phyloP scores from a whole-genome alignment of 2,888 invertebrate genomes.

The Seira ritae region DNA sequence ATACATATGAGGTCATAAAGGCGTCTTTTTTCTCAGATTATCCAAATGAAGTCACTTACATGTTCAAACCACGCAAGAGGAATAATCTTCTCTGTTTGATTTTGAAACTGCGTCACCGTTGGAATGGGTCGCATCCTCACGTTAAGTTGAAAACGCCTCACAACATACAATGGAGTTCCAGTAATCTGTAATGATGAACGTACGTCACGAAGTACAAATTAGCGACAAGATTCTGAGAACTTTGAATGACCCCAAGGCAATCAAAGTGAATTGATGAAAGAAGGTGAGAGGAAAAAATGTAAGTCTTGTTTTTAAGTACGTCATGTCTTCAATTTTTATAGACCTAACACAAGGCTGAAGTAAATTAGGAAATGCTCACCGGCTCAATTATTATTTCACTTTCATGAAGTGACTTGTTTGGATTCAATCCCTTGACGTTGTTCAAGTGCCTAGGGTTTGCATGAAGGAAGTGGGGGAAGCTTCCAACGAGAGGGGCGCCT shows the following conservation, averaged over 20 bases:
- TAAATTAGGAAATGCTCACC: constrained; percentile 18
- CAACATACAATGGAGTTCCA: constrained; percentile 49
- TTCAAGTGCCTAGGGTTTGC: constrained; percentile 25
- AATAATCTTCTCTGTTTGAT: constrained; percentile 37
- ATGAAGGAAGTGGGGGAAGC: constrained; percentile 47
- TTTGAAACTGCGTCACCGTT: constrained; percentile 46
- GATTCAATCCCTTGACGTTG: constrained; percentile 36
- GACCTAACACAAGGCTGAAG: not conserved
- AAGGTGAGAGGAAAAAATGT: too few relatives aligned
- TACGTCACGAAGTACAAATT: not conserved
- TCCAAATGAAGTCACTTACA: too few relatives aligned
- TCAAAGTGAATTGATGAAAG: too few relatives aligned
- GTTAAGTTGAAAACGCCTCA: constrained; percentile 47
- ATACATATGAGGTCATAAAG: not conserved
- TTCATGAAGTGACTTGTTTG: constrained; percentile 49
- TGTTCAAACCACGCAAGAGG: constrained; percentile 51
- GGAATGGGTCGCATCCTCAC: constrained; percentile 20
- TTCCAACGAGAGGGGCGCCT: constrained; percentile 46
- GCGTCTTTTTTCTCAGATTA: too few relatives aligned
- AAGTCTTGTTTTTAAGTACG: too few relatives aligned
- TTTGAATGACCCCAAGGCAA: not conserved
- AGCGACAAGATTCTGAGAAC: not conserved
- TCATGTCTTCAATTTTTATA: not conserved
- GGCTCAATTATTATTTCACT: constrained; percentile 54
- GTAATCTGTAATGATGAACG: constrained; percentile 45